Percentiles rank a stretch among this genome's conserved stretches.
Conservation (phyloP, 2,113 vertebrate species). For the Myrmophylax atrothorax region DNA sequence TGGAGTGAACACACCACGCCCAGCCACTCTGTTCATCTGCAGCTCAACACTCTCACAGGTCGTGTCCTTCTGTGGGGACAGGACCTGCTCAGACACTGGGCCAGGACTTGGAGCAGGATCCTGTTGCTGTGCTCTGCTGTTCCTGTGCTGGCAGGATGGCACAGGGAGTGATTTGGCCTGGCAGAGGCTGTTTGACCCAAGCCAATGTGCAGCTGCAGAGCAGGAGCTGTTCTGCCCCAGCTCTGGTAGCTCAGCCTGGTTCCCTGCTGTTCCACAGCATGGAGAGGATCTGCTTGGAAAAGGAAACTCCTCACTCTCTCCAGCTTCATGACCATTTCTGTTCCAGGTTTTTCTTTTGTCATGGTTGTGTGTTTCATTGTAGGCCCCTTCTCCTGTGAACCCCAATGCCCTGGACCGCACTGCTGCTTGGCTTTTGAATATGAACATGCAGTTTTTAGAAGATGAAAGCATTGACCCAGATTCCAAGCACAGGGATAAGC, state of each 20-base stretch:
- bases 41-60: fast-evolving
- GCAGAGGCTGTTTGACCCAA: not conserved
- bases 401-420: conserved; percentile 99
- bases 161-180: not conserved
- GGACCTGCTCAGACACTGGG: not conserved
- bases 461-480: conserved; percentile 92
- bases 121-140: fast-evolving
- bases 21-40: not conserved
- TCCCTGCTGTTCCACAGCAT: not conserved
- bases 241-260: not conserved
- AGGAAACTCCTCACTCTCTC: not conserved
- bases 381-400: conserved; percentile 98
- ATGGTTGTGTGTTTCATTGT: conserved; percentile 85
- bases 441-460: conserved; percentile 98
- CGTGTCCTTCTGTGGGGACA: not conserved
- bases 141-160: not conserved
- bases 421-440: conserved; percentile 98
- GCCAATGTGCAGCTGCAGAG: not conserved
- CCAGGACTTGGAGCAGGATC: not conserved
- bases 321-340: conserved; percentile 50
- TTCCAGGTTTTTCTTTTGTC: conserved; percentile 65
- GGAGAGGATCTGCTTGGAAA: conserved; percentile 30
- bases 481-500: conserved; percentile 88
- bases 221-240: not conserved
- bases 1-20: not conserved